Conservation (phyloP, 1,140 invertebrate genomes). For the Copidosoma floridanum region DNA sequence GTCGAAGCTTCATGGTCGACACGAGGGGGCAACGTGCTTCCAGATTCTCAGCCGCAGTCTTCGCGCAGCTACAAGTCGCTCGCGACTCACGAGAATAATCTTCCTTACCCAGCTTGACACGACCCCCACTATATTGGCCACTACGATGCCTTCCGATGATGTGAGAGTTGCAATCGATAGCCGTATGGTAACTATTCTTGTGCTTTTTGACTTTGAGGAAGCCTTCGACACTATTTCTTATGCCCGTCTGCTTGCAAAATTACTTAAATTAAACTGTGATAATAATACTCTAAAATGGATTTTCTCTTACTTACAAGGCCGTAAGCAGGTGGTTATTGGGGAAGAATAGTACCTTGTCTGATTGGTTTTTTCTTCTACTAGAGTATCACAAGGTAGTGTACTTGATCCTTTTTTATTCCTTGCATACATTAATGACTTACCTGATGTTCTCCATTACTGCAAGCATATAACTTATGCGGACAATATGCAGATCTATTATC, state of each 20-base stretch:
- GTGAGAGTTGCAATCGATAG: conserved; percentile 33
- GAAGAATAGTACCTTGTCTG: too few relatives aligned
- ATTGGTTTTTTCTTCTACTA: neutral
- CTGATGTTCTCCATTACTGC: neutral
- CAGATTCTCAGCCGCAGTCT: neutral
- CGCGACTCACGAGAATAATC: neutral
- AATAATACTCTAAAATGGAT: too few relatives aligned
- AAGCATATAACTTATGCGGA: neutral
- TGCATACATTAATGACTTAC: too few relatives aligned
- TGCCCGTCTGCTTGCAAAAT: too few relatives aligned
- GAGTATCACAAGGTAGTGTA: neutral
- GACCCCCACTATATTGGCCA: neutral
- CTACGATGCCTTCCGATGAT: conserved; percentile 36
- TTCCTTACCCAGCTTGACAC: neutral
- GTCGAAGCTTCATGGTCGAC: neutral
- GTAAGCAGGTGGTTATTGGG: too few relatives aligned
- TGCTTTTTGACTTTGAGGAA: conserved; percentile 41
- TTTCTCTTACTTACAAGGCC: too few relatives aligned
- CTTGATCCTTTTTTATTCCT: neutral
- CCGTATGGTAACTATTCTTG: too few relatives aligned
- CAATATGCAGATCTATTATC: neutral
- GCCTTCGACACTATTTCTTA: conserved; percentile 35
- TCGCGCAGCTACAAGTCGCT: neutral
- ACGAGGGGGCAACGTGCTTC: too few relatives aligned
- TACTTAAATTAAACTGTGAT: too few relatives aligned